Conservation (phyloP, 30 jellyfish, hydroid and myxozoan genomes). For the Turritopsis rubra region DNA sequence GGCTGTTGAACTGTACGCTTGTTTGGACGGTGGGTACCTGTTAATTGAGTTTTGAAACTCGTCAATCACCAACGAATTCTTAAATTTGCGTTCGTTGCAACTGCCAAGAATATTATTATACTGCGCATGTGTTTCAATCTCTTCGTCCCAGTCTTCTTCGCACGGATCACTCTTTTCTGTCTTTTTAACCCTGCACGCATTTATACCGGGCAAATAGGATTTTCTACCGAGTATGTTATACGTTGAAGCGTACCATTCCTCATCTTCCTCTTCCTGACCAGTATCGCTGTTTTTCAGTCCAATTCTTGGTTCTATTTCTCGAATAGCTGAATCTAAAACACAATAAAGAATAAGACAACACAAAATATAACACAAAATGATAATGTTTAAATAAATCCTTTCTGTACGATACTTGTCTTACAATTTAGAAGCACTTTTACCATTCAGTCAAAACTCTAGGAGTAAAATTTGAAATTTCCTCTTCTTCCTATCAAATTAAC, state of each 20-base stretch:
- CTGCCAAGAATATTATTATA: constrained; percentile 34
- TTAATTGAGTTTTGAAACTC: constrained; percentile 54
- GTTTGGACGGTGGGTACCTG: constrained; percentile 78
- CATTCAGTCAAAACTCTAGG: too few species aligned
- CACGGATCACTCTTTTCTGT: constrained; percentile 11
- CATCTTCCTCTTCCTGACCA: neutral
- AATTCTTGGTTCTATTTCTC: neutral
- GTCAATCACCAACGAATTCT: constrained; percentile 39
- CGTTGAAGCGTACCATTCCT: neutral
- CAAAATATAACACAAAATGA: too few species aligned
- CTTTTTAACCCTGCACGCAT: neutral
- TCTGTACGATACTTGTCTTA: too few species aligned
- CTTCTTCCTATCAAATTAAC: too few species aligned
- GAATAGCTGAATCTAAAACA: neutral
- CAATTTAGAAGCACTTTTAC: too few species aligned
- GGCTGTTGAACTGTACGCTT: constrained; percentile 53
- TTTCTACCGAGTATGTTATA: neutral
- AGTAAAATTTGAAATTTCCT: too few species aligned
- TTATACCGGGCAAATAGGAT: neutral
- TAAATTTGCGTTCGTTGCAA: constrained; percentile 29
- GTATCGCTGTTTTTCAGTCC: neutral
- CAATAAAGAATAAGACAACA: too few species aligned
- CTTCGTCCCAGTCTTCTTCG: constrained; percentile 87
- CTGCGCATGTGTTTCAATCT: constrained; percentile 29
- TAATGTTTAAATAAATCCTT: too few species aligned